Evolutionary conservation across 2,888 invertebrate species (phyloP), one percentile per base, ranked within the genome.

Genomic region (Nesidiocoris tenuis): DNA sequence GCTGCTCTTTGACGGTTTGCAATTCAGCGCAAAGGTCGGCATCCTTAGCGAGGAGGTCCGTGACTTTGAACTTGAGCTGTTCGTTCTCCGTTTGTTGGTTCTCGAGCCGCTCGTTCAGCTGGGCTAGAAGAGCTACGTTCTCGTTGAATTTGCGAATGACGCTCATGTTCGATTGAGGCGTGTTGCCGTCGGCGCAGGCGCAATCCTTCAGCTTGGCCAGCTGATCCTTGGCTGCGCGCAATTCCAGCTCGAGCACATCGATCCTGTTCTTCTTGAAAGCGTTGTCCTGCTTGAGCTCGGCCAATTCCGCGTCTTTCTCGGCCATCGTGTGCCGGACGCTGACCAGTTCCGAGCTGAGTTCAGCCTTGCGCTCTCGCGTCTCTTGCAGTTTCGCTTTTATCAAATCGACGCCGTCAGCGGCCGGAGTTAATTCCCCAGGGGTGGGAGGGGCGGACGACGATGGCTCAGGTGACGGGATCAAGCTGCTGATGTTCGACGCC

Each of bases 181-280:
- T 61, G 18, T n/a, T 22, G 1, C 24, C 21, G 2, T 74, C 57
- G 17, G 5, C 18, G 18, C 2, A 1, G 7, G 21, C 25, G 57
- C 24, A 12, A n/a, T 64, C 64, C 21, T 56, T 74, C 7, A 75
- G 17, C 16, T 67, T 70, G 24, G 21, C n/a, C 18, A 66, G 66
- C 18, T 75, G 57, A n/a, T 59, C 66, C 18, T 75, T 75, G 24
- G 74, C 22, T 7, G 74, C 66, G 3, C 66, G 61, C 9, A 75
- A 61, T 55, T 75, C 75, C 19, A 75, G 21, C 25, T 75, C 75
- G 18, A 75, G 75, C 17, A 75, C 75, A 17, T 67, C 65, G 17
- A 75, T 67, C 17, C 75, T 39, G 59, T 65, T 75, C 18, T 75
- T 67, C 19, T 65, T 61, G 19, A 25, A 21, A n/a, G 75, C 24